phyloP scores from a whole-genome alignment of 92 coral and sea anemone species.

The Epizoanthus fatuus region DNA sequence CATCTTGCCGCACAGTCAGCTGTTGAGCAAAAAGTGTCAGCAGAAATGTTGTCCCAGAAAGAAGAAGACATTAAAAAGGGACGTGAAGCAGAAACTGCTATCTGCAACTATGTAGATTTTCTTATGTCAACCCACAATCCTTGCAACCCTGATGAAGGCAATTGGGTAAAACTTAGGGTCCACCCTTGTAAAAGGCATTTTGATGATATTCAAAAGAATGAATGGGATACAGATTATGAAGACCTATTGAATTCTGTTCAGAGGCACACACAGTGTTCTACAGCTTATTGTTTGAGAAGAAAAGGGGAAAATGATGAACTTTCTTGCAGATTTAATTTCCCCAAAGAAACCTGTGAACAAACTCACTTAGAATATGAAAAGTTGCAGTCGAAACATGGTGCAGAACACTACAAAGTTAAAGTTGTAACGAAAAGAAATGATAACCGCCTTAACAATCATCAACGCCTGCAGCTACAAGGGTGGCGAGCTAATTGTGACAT shows the following conservation, averaged over 20 bases:
- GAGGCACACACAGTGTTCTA: slow-evolving; percentile 62
- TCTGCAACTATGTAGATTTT: slow-evolving; percentile 57
- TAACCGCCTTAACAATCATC: slow-evolving; percentile 56
- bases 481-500: slow-evolving; percentile 64
- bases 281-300: slow-evolving; percentile 63
- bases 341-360: slow-evolving; percentile 50
- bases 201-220: slow-evolving; percentile 28
- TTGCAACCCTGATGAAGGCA: slow-evolving; percentile 23
- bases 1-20: slow-evolving; percentile 44
- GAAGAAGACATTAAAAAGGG: slow-evolving; percentile 57
- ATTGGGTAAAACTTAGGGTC: slow-evolving; percentile 50
- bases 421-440: slow-evolving; percentile 66
- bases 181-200: slow-evolving; percentile 61
- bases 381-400: slow-evolving; percentile 57
- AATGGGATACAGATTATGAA: slow-evolving; percentile 62
- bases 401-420: slow-evolving; percentile 59
- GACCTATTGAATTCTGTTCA: slow-evolving; percentile 63
- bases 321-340: slow-evolving; percentile 64
- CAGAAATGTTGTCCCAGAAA: not conserved
- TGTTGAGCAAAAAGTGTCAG: not conserved
- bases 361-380: slow-evolving; percentile 63
- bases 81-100: slow-evolving; percentile 46
- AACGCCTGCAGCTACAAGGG: slow-evolving; percentile 62
- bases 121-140: slow-evolving; percentile 58
- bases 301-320: slow-evolving; percentile 41